Conservation (phyloP, 2,797 vertebrate species). For the Gallinago solitaria region DNA sequence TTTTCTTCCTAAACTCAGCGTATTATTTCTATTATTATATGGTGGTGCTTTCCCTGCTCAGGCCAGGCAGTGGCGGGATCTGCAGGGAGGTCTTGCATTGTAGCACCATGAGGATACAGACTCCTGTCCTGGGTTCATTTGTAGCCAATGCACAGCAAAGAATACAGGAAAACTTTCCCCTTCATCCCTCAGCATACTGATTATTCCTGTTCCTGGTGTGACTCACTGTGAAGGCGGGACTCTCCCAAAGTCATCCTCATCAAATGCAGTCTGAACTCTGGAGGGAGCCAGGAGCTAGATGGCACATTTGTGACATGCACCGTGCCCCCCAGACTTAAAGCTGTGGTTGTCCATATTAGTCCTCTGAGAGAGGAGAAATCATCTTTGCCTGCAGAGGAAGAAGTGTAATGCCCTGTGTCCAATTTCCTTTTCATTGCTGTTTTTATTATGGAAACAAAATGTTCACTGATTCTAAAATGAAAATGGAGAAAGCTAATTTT, state of each 20-base stretch:
- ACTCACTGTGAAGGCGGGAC: neutral
- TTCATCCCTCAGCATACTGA: neutral
- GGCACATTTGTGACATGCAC: neutral
- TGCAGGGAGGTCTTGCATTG: neutral
- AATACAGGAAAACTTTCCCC: neutral
- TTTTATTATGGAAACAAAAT: constrained; percentile 79
- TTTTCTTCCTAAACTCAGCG: neutral
- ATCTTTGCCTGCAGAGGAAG: constrained; percentile 58
- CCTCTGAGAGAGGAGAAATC: constrained; percentile 11
- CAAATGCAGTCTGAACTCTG: neutral
- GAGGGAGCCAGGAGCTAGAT: neutral
- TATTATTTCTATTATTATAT: fast-evolving
- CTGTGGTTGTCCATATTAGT: neutral
- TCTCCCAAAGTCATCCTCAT: neutral
- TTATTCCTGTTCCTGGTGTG: neutral
- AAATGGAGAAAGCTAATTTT: constrained; percentile 75
- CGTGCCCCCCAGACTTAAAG: neutral
- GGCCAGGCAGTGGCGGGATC: neutral
- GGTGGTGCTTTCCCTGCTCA: neutral
- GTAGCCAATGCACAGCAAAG: neutral
- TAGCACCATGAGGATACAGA: neutral
- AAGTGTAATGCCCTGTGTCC: constrained; percentile 77
- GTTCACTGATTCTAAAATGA: constrained; percentile 71
- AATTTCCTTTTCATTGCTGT: constrained; percentile 76
- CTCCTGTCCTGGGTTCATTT: neutral